phyloP scores from a whole-genome alignment of 2,888 invertebrate species.

The Chouioia cunea region DNA sequence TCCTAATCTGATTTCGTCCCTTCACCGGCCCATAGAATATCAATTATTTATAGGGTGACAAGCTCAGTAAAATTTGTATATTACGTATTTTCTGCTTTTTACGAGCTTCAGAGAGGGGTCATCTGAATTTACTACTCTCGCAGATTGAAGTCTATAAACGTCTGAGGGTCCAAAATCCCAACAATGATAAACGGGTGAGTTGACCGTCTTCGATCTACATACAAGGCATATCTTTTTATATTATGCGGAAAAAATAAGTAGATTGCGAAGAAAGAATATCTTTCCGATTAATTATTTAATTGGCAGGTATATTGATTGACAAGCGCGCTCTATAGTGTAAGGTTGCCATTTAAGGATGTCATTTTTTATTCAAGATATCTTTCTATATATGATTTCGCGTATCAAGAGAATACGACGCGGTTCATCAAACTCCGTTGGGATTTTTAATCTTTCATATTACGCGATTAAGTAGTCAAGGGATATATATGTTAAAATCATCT shows the following conservation, averaged over 20 bases:
- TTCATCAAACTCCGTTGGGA: background rate
- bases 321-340: background rate
- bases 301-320: constrained; percentile 8
- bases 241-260: too few species aligned
- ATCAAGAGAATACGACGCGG: background rate
- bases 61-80: constrained; percentile 40
- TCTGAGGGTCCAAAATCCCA: constrained; percentile 40
- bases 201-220: constrained; percentile 11
- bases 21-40: constrained; percentile 30
- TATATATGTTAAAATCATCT: constrained; percentile 16
- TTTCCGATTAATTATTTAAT: too few species aligned
- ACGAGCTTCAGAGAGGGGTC: too few species aligned
- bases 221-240: too few species aligned
- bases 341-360: constrained; percentile 10
- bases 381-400: constrained; percentile 19
- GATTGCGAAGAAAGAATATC: too few species aligned
- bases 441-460: constrained; percentile 8
- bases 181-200: constrained; percentile 41
- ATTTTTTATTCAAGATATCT: background rate
- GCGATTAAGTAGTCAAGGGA: background rate
- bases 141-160: constrained; percentile 48
- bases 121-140: constrained; percentile 39
- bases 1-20: constrained; percentile 28
- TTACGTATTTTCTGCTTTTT: constrained; percentile 41
- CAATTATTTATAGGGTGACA: constrained; percentile 46